Evolutionary conservation across 2,113 vertebrate genomes (phyloP).

Genomic region (Cisticola juncidis): DNA sequence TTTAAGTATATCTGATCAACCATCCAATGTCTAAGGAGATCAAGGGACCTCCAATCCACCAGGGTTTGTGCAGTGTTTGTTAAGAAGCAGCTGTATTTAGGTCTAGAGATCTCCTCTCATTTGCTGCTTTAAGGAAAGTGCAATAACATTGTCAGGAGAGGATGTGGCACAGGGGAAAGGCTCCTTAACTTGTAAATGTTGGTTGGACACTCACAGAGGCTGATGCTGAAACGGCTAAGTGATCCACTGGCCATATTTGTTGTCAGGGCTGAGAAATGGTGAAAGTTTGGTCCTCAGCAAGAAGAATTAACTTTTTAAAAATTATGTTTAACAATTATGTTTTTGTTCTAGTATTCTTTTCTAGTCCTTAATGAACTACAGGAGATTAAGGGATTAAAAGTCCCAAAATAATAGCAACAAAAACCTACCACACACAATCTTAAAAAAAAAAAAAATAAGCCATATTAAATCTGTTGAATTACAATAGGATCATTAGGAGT

Average conservation of each 20-base stretch:
- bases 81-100: neutral
- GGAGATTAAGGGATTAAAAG: neutral
- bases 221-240: fast-evolving
- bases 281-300: neutral
- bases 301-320: neutral
- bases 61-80: neutral
- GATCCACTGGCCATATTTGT: neutral
- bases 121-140: neutral
- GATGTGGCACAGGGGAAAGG: neutral
- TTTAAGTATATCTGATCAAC: neutral
- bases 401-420: neutral
- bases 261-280: neutral
- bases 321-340: neutral
- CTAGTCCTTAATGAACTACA: neutral
- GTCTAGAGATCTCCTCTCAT: neutral
- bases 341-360: neutral
- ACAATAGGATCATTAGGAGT: neutral
- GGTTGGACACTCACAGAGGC: neutral
- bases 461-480: neutral
- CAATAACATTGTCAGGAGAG: neutral
- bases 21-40: neutral
- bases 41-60: neutral
- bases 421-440: neutral
- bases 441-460: neutral
- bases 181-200: neutral